Percentiles rank a stretch among this genome's conserved stretches.
phyloP scores from a whole-genome alignment of 2,888 invertebrate species.

The Deilephila porcellus region DNA sequence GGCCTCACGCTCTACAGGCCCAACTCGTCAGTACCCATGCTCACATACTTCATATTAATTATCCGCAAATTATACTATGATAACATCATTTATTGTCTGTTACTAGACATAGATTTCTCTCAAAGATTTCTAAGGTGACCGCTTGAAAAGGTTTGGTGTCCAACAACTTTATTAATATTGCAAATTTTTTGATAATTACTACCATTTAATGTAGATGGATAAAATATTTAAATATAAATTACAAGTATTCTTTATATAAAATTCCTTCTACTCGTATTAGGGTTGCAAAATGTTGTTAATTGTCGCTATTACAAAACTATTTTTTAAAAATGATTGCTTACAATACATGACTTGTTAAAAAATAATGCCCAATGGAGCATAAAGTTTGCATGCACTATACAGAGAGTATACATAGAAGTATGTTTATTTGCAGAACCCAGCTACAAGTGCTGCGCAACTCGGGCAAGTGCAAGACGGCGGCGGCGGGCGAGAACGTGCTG shows the following conservation, averaged over 20 bases:
- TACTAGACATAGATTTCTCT: not conserved
- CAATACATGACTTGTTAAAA: not conserved
- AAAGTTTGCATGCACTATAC: not conserved
- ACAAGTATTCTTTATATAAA: too few relatives aligned
- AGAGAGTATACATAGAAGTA: not conserved
- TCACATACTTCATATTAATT: too few relatives aligned
- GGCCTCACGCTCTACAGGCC: constrained; percentile 92
- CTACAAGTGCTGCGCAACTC: constrained; percentile 90
- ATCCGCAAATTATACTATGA: too few relatives aligned
- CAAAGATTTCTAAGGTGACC: too few relatives aligned
- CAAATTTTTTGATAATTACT: too few relatives aligned
- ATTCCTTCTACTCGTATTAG: too few relatives aligned
- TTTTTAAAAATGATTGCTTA: not conserved
- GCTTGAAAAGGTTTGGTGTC: too few relatives aligned
- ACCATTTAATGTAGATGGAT: too few relatives aligned
- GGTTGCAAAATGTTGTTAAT: too few relatives aligned
- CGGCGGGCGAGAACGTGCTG: constrained; percentile 88
- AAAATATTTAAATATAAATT: too few relatives aligned
- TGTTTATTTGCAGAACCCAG: constrained; percentile 84
- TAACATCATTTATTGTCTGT: not conserved
- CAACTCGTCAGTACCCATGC: constrained; percentile 88
- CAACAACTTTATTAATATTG: too few relatives aligned
- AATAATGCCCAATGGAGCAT: not conserved
- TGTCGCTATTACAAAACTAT: not conserved
- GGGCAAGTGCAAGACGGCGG: constrained; percentile 88